Conservation (phyloP, 2,113 vertebrate genomes). For the Notothenia coriiceps region DNA sequence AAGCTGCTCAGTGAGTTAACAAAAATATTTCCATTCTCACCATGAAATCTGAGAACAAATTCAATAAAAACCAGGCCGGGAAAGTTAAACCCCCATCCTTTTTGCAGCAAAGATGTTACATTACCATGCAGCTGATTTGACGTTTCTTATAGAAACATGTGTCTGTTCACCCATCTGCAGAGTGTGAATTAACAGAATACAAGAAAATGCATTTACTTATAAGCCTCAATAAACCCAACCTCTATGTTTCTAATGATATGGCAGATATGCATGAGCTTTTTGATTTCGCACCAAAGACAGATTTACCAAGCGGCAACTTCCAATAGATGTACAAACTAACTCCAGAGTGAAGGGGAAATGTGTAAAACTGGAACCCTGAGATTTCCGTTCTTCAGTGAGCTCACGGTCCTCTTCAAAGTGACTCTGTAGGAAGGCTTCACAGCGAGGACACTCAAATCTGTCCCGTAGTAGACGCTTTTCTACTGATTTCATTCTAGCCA, state of each 20-base stretch:
- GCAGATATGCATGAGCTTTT: conserved; percentile 32
- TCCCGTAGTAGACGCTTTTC: neutral
- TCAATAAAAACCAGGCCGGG: neutral
- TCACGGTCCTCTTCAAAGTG: conserved; percentile 24
- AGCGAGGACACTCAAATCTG: conserved; percentile 27
- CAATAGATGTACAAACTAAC: conserved; percentile 22
- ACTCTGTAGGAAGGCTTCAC: conserved; percentile 34
- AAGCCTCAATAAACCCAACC: conserved; percentile 14
- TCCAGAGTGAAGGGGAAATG: conserved; percentile 42
- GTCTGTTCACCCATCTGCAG: conserved; percentile 13
- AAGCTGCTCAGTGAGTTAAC: conserved; percentile 43
- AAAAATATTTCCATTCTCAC: conserved; percentile 6
- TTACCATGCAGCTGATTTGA: conserved; percentile 28
- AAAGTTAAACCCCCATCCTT: neutral
- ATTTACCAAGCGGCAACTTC: conserved; percentile 41
- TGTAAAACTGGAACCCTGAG: conserved; percentile 82
- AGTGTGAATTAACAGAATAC: conserved; percentile 49
- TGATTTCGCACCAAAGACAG: conserved; percentile 33
- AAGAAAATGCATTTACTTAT: conserved; percentile 30
- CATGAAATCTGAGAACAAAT: conserved; percentile 2
- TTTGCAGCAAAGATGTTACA: conserved; percentile 15
- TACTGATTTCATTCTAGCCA: neutral
- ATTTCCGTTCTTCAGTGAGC: conserved; percentile 65
- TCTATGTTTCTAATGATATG: conserved; percentile 13
- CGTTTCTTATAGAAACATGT: conserved; percentile 41